Evolutionary conservation across 1,140 invertebrate genomes (phyloP).

Genomic region (Asbolus verrucosus): DNA sequence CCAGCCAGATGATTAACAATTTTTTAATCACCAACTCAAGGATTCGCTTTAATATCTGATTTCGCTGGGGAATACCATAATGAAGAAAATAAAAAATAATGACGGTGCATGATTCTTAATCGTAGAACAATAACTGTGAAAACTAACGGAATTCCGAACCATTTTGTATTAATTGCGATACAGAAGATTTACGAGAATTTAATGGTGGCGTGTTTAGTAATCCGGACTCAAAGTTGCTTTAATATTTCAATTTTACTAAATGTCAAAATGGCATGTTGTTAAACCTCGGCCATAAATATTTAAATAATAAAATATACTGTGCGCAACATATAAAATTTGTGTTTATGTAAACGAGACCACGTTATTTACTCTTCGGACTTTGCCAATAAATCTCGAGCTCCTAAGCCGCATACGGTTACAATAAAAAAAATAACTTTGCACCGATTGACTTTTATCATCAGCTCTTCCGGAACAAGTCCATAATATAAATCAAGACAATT

Average conservation of each 20-base stretch:
- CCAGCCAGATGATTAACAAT: background rate
- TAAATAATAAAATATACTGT: background rate
- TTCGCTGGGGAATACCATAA: background rate
- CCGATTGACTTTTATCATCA: too few relatives aligned
- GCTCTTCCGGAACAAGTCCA: background rate
- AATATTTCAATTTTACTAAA: conserved; percentile 29
- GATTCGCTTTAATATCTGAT: background rate
- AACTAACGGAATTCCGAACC: conserved; percentile 25
- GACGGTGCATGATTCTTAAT: background rate
- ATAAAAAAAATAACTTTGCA: too few relatives aligned
- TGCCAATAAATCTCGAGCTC: conserved; percentile 1
- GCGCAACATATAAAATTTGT: background rate
- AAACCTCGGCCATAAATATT: conserved; percentile 4
- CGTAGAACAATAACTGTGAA: conserved; percentile 8
- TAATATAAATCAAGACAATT: conserved; percentile 16
- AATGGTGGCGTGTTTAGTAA: conserved; percentile 26
- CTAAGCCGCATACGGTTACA: background rate
- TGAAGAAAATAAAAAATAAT: background rate
- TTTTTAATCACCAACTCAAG: background rate
- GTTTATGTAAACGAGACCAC: background rate
- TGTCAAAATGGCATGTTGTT: conserved; percentile 24
- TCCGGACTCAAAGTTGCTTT: conserved; percentile 10
- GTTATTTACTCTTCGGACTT: background rate
- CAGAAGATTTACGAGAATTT: conserved; percentile 23
- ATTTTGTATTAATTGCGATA: conserved; percentile 27